phyloP scores from a whole-genome alignment of 2,113 vertebrate species.

The Rutilus rutilus region DNA sequence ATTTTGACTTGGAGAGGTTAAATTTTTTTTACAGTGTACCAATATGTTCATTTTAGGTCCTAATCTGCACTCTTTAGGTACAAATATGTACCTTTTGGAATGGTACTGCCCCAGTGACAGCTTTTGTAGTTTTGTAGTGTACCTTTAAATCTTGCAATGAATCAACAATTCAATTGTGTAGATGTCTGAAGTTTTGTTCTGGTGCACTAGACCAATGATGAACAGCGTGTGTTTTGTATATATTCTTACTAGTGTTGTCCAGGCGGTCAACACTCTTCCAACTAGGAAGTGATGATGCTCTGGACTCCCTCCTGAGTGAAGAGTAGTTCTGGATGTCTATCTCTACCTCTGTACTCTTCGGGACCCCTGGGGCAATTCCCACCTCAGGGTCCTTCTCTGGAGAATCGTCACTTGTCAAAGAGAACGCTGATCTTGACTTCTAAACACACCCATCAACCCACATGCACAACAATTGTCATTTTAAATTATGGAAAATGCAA shows the following conservation, averaged over 20 bases:
- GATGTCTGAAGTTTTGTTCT: background rate
- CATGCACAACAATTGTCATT: background rate
- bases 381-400: constrained; percentile 49
- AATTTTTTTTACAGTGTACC: no score
- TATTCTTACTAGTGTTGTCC: constrained; percentile 84
- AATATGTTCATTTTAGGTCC: no score
- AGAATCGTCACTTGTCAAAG: constrained; percentile 61
- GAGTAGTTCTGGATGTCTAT: constrained; percentile 66
- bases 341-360: constrained; percentile 67
- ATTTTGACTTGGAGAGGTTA: no score
- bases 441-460: constrained; percentile 57
- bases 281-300: constrained; percentile 68
- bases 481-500: background rate
- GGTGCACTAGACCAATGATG: background rate
- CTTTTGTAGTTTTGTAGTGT: no score
- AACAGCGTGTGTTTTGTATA: constrained; percentile 20
- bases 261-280: constrained; percentile 87
- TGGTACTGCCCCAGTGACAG: no score
- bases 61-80: no score
- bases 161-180: constrained; percentile 48
- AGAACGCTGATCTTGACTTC: constrained; percentile 71
- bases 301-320: constrained; percentile 82
- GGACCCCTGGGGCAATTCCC: constrained; percentile 8
- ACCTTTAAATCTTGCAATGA: background rate
- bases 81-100: no score